Base-by-base conservation (phyloP, 2,888 invertebrate genomes). In the Agrochola macilenta region DNA sequence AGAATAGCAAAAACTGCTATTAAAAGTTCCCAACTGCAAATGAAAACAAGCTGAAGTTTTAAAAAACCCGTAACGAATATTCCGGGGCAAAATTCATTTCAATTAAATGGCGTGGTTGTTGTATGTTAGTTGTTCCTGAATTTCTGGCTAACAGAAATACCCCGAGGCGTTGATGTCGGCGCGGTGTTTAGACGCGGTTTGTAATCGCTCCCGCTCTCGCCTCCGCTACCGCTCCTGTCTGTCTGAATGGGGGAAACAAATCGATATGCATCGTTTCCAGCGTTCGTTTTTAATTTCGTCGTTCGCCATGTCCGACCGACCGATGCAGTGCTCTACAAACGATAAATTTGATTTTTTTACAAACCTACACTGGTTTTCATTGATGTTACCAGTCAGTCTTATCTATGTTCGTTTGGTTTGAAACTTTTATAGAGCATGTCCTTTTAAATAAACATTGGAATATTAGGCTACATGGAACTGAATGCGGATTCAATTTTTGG, bases 221-320 rank as follows among this genome's bases (percentile, higher is more conserved):
- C 12, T 1, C 30, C 61, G 74, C 74, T 52, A 1, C 69, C 52
- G 57, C 85, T 76, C 12, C 5, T 81, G 84, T 35, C 20, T 23
- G 20, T 5, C n/a, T 75, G 78, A 88, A 85, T 72, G 75, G 72
- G 57, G 76, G 39, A 85, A 87, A 80, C 81, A 83, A 89, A 90
- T 91, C 90, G 87, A 88, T 88, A 87, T 86, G 77, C 86, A 86
- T 84, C 74, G 84, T 76, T 83, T 80, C 74, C 70, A 77, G 66
- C 80, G 85, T 86, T 82, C 84, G 86, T 86, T 91, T 92, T 93
- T 91, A 89, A 92, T 91, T 91, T 88, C 86, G 86, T 82, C 85
- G 84, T 73, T 86, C 82, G 86, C 84, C 86, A 86, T 84, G 83
- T 84, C 69, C 70, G 73, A 79, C 74, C 74, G 68, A 69, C 63